These are phyloP conservation scores for Meriones unguiculatus DNA, from an alignment of 2,113 vertebrate species.

Conservation along the genomic window DNA sequence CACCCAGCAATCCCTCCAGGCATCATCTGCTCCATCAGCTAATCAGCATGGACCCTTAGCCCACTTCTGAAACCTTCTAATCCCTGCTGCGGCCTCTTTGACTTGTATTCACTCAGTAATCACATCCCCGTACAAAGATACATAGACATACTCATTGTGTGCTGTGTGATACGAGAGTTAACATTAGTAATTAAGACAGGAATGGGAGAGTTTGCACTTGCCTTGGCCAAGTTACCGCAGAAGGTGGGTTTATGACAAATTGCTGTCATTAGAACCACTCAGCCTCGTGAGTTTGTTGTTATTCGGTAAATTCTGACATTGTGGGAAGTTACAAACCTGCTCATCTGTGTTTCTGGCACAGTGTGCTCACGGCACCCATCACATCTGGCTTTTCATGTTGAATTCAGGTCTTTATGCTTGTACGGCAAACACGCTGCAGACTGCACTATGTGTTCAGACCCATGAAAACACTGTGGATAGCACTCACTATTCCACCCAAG, in stretches of 20 bases:
- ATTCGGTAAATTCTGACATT: background rate
- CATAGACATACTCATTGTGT: background rate
- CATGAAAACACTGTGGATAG: background rate
- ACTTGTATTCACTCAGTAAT: background rate
- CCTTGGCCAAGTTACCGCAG: background rate
- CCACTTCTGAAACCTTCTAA: background rate
- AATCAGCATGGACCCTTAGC: background rate
- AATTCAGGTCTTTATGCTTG: background rate
- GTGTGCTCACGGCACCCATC: background rate
- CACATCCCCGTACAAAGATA: background rate
- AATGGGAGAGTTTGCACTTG: background rate
- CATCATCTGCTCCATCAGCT: background rate
- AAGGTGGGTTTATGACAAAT: background rate
- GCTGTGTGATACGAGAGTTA: too few species aligned
- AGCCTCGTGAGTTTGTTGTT: background rate
- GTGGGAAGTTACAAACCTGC: background rate
- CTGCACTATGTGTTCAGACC: background rate
- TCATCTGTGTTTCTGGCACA: background rate
- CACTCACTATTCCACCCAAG: background rate
- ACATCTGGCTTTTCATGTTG: background rate
- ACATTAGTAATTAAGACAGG: background rate
- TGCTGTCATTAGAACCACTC: background rate
- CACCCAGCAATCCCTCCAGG: too few species aligned
- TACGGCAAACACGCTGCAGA: background rate
- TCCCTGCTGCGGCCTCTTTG: background rate